Evolutionary conservation across 2,113 vertebrate genomes (phyloP).

Genomic region (Malurus alboscapulatus): DNA sequence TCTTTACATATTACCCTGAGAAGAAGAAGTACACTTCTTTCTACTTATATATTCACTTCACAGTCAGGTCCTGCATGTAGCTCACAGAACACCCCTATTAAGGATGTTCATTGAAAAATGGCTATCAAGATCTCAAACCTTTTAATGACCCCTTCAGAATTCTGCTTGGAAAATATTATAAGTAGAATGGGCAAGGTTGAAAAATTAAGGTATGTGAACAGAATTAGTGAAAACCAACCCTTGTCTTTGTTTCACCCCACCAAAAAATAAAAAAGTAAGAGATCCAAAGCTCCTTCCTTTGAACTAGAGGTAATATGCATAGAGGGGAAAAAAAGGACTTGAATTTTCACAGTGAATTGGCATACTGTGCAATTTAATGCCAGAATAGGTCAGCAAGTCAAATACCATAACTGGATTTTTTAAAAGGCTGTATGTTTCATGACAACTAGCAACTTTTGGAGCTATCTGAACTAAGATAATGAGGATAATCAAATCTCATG

Average conservation of each 20-base stretch:
- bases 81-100: neutral
- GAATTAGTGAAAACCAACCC: neutral
- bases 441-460: slow-evolving; percentile 30
- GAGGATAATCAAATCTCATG: slow-evolving; percentile 47
- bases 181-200: neutral
- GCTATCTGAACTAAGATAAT: slow-evolving; percentile 24
- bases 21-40: neutral
- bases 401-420: slow-evolving; percentile 11
- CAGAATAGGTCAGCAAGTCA: slow-evolving; percentile 39
- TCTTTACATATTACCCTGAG: neutral
- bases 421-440: slow-evolving; percentile 5
- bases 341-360: neutral
- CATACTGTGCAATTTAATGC: neutral
- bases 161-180: neutral
- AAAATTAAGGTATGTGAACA: neutral
- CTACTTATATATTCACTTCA: neutral
- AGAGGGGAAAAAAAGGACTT: neutral
- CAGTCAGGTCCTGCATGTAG: neutral
- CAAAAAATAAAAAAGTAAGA: neutral
- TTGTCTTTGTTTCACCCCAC: neutral
- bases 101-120: neutral
- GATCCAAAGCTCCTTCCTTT: neutral
- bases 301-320: neutral
- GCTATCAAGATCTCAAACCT: neutral
- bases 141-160: neutral